Evolutionary conservation across 2,113 vertebrate genomes (phyloP), one percentile per base, ranked within the genome.

Genomic region (Dipodomys ordii): DNA sequence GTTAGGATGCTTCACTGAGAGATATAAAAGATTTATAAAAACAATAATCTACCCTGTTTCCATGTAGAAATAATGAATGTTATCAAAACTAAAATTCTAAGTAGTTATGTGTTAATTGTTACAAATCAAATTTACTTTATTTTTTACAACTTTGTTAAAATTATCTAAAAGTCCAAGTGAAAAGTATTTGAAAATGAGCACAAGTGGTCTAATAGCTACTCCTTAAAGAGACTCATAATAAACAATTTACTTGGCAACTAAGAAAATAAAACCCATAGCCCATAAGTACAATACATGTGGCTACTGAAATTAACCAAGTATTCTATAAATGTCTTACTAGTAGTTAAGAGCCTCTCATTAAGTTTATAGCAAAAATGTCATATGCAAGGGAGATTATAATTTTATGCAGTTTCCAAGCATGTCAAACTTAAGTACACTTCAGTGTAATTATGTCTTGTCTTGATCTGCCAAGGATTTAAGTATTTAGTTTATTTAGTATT

Each of bases 51-150:
- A 49, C 20, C 9, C 23, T 80, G 19, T 83, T 95, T 86, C 30
- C 5, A 62, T 44, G 7, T 88, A 9, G 57, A 87, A 90, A 87
- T 90, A 79, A 92, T 92, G 92, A 79, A 92, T 92, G 92, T 27
- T 91, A 1, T 67, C 72, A 46, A 92, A 91, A 78, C 73, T 65
- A 73, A 87, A 83, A 35, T 53, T 78, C 3, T 35, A 94, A 73
- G 67, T 78, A 44, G 78, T 9, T 53, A 18, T 76, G 27, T 62
- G 23, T 69, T 67, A 68, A 13, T 78, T 83, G 32, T 53, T 62
- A 2, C 19, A 74, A 71, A 28, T 16, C 69, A 88, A n/a, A 64
- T 35, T 89, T 74, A 44, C 10, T 83, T 92, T 67, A 79, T 30
- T 83, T 86, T 71, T 65, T 25, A 12, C 7, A 49, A 44, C 22